Base-by-base conservation (phyloP, 2,113 vertebrate genomes). In the Callospermophilus lateralis region DNA sequence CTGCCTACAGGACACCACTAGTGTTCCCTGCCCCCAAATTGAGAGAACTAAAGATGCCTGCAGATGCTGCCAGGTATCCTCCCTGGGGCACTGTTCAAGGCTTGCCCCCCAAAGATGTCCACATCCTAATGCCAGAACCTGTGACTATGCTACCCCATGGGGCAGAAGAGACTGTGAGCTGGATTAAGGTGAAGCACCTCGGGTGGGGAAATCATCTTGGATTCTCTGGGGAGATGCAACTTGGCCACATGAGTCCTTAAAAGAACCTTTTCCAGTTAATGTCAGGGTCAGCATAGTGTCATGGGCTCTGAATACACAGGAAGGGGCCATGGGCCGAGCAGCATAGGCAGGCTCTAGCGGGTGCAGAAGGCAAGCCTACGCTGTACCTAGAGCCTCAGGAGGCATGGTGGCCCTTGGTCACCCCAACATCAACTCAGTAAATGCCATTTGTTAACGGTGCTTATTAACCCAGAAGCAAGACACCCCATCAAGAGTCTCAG, bases 361-460 rank as follows among this genome's bases (percentile, higher is more conserved):
- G 3, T 0, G 4, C 16, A 42, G 28, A 32, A 45, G 55, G 20
- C 73, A 30, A 24, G 61, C 13, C n/a, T 9, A 4, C 39, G 37
- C 30, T 34, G 13, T 4, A 1, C 53, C 3, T 3, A 0, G 24
- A 58, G 63, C n/a, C 83, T n/a, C 13, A 3, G 73, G 39, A 51
- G 53, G 65, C 10, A n/a, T 48, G 1, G 6, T 6, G 2, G 70
- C 48, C 48, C 11, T 61, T 8, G 15, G 67, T 37, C 28, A 68
- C 39, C 24, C 26, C 4, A 42, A 42, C 4, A 37, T 37, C 30
- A 32, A 12, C 72, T 37, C 19, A 0, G 1, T 5, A 15, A 3
- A 16, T 5, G 9, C 5, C 5, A 22, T 2, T 0, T 58, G 48
- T 67, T n/a, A 53, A 22, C 1, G 37, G 55, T 1, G 12, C 58